A percentile compares a stretch with the other conserved stretches of the same genome.
These are phyloP conservation scores for Amphipoea lucens DNA, from an alignment of 2,888 invertebrate species.

Conservation along the genomic window DNA sequence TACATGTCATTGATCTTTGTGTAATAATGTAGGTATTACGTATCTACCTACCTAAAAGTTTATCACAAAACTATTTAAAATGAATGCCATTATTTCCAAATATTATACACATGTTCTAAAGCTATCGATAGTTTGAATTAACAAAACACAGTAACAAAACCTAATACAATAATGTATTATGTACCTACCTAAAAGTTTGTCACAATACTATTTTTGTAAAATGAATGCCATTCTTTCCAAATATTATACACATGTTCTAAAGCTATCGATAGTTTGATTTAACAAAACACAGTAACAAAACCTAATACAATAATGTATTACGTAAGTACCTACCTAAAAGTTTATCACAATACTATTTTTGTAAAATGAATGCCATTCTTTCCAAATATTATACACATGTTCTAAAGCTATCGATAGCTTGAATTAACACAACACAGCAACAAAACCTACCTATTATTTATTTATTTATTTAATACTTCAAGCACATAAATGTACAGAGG, in stretches of 20 bases:
- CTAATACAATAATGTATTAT: neutral
- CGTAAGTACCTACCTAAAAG: neutral
- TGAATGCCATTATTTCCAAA: neutral
- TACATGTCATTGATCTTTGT: slow-evolving; percentile 3
- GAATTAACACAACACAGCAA: neutral
- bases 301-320: neutral
- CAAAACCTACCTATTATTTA: neutral
- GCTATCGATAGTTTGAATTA: neutral
- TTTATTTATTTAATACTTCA: no score
- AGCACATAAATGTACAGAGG: no score
- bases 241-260: neutral
- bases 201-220: neutral
- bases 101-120: neutral
- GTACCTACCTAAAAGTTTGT: neutral
- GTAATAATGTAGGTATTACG: neutral
- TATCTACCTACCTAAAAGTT: neutral
- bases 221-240: neutral
- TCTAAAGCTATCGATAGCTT: neutral
- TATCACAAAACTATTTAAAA: neutral
- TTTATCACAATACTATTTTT: neutral
- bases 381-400: neutral
- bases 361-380: neutral
- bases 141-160: neutral
- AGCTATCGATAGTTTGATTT: neutral
- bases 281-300: neutral